Percentiles rank a stretch among this genome's conserved stretches.
phyloP scores from a whole-genome alignment of 2,797 vertebrate species.

The Lacerta agilis region DNA sequence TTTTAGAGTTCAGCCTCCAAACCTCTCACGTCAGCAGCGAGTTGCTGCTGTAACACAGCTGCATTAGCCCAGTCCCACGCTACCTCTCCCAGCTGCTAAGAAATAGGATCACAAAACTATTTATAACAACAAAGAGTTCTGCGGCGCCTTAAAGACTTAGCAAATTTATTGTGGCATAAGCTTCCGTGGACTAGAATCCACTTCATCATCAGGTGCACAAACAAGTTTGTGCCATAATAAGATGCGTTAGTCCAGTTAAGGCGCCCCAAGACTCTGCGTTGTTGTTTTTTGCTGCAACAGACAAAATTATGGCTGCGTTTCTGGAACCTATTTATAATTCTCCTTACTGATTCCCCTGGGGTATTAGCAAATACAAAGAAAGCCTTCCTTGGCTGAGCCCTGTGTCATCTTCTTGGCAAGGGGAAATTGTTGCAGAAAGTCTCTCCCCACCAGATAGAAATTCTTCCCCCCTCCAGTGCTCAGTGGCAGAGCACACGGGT shows the following conservation, averaged over 20 bases:
- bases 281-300: not conserved
- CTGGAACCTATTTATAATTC: conserved; percentile 14
- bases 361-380: not conserved
- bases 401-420: not conserved
- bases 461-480: not conserved
- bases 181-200: not conserved
- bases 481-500: too few species aligned
- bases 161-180: not conserved
- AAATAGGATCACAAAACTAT: not conserved
- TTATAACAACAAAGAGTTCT: not conserved
- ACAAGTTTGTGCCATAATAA: not conserved
- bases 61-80: not conserved
- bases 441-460: not conserved
- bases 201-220: not conserved
- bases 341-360: not conserved
- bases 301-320: not conserved
- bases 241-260: not conserved
- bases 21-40: not conserved
- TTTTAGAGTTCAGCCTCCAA: too few species aligned
- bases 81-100: not conserved
- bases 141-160: not conserved
- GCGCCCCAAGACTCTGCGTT: not conserved
- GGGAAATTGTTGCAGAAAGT: not conserved
- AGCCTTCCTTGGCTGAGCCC: not conserved
- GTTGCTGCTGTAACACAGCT: too few species aligned